These are phyloP conservation scores for Crocodylus rhombifer DNA, from an alignment of 2,797 vertebrate species.

Conservation along the genomic window DNA sequence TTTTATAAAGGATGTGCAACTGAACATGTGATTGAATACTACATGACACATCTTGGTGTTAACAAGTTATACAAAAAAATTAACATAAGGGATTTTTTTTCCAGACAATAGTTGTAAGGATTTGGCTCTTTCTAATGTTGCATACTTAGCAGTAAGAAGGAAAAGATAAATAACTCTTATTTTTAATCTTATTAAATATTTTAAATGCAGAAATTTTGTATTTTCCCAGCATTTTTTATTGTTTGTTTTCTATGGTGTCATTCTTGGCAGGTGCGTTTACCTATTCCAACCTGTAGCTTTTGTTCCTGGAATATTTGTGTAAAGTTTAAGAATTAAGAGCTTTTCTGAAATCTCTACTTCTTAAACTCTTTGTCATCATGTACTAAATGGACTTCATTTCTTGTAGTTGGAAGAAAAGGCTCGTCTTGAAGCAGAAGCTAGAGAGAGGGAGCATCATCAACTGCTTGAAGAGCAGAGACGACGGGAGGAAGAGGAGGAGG, in stretches of 20 bases:
- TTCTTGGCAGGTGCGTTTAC: neutral
- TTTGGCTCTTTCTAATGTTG: neutral
- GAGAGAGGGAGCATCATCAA: constrained; percentile 88
- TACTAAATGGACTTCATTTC: neutral
- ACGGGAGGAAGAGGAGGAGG: constrained; percentile 85
- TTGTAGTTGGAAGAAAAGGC: constrained; percentile 95
- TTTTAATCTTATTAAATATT: neutral
- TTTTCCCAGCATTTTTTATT: neutral
- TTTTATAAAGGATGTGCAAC: neutral
- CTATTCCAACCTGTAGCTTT: neutral
- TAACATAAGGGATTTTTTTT: too few relatives aligned
- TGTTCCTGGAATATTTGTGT: rapidly evolving
- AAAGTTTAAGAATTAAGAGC: neutral
- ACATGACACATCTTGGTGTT: too few relatives aligned
- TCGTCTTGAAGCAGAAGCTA: constrained; percentile 91
- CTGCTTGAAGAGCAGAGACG: constrained; percentile 87
- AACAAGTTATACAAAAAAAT: neutral
- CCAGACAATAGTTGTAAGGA: neutral
- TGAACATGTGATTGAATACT: neutral
- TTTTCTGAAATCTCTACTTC: neutral
- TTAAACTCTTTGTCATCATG: neutral
- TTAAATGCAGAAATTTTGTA: neutral
- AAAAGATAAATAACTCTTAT: neutral
- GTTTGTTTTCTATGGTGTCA: neutral
- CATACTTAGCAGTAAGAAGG: neutral